phyloP scores from a whole-genome alignment of 2,797 vertebrate species.

The Protosalanx chinensis region DNA sequence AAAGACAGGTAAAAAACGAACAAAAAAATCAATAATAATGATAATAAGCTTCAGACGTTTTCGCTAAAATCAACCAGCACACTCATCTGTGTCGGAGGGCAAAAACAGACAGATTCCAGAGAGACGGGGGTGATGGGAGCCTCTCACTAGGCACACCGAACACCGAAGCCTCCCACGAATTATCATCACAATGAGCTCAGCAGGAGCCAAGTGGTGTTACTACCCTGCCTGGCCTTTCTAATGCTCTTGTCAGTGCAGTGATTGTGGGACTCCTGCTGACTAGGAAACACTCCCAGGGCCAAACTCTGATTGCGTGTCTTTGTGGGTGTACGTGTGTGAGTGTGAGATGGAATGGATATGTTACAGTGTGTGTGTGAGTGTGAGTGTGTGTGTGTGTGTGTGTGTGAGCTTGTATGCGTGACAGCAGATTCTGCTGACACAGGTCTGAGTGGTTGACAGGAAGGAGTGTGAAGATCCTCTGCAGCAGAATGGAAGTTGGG shows the following conservation, averaged over 20 bases:
- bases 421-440: constrained; percentile 54
- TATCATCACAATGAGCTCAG: constrained; percentile 13
- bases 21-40: too few relatives aligned
- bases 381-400: constrained; percentile 5
- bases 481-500: constrained; percentile 26
- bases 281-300: constrained; percentile 25
- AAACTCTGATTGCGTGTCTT: constrained; percentile 14
- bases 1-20: background rate
- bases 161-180: constrained; percentile 13
- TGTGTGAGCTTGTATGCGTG: background rate
- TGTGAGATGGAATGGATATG: background rate
- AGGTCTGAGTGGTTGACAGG: constrained; percentile 40
- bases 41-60: background rate
- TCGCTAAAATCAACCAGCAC: background rate
- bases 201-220: constrained; percentile 28
- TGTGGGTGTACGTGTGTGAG: background rate
- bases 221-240: constrained; percentile 31
- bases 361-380: background rate
- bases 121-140: background rate
- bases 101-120: background rate
- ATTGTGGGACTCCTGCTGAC: constrained; percentile 1
- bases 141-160: constrained; percentile 5
- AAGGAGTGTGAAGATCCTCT: constrained; percentile 33
- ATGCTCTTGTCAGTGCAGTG: constrained; percentile 42
- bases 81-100: background rate